Base-by-base conservation (phyloP, 2,113 vertebrate genomes). In the Cisticola juncidis region DNA sequence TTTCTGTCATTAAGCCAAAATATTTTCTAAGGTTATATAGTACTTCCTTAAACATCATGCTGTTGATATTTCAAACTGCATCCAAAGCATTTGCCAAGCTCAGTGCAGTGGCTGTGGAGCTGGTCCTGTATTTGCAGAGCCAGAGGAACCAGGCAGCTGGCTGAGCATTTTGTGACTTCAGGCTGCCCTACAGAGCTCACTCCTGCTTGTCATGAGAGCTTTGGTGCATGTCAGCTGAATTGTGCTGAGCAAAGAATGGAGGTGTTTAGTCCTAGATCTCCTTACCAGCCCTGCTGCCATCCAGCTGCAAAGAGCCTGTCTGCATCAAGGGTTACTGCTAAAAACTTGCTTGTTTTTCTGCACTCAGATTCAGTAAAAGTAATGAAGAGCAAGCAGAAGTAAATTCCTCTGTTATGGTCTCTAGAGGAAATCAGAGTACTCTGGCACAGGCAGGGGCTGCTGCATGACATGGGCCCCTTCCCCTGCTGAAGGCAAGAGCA, bases 1-100 rank as follows among this genome's bases (percentile, higher is more conserved):
- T 44, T 78, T 85, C 76, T 79, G n/a, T 62, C 40, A 64, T 47
- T 74, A 89, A 79, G 57, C 23, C 35, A 77, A 83, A 92, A 77
- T 66, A 89, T 78, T 40, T 64, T 25, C 35, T 22, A 15, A 47
- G 28, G 14, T 88, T 78, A 47, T 40, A 29, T 6, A 62, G 31
- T 38, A 35, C n/a, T 88, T 80, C 70, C 60, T 65, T 81, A 81
- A 72, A 40, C 14, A 33, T 88, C 0, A 0, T 79, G 14, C 23
- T 74, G 20, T 58, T 74, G 62, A 26, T 69, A 21, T 31, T 96
- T 88, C 53, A 72, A 60, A 85, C 36, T 66, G 47, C 26, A 64
- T 28, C n/a, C 23, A 38, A 38, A 88, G 17, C 25, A 61, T 33
- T 61, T 85, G 36, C 14, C 18, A 47, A 71, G 26, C 19, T 54